Conservation (phyloP, 2,888 invertebrate genomes). For the Tenthredo mesomela region DNA sequence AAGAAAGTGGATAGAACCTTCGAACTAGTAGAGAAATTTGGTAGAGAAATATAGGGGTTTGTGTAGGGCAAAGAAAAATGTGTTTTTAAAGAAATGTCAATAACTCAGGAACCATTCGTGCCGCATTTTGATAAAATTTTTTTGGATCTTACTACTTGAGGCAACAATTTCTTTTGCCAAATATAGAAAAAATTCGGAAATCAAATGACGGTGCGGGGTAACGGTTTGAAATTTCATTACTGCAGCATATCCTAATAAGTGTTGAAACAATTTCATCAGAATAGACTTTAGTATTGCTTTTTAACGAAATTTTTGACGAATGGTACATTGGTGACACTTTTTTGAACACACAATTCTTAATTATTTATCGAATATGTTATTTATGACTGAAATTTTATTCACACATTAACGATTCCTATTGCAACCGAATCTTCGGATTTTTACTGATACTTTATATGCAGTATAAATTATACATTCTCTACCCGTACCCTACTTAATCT, state of each 20-base stretch:
- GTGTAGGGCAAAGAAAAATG: neutral
- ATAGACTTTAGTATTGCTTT: no score
- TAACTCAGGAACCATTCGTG: neutral
- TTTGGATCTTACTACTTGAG: neutral
- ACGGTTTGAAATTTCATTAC: neutral
- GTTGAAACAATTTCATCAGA: no score
- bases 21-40: neutral
- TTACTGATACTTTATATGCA: neutral
- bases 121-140: neutral
- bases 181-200: neutral
- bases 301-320: neutral
- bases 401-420: neutral
- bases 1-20: neutral
- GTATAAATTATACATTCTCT: conserved; percentile 13
- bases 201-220: neutral
- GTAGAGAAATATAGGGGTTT: neutral
- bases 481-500: conserved; percentile 27
- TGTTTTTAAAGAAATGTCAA: neutral
- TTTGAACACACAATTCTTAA: neutral
- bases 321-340: neutral
- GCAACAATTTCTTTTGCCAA: neutral
- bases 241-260: neutral
- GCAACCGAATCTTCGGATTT: neutral
- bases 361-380: neutral
- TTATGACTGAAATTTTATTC: neutral